phyloP scores from a whole-genome alignment of 2,888 invertebrate genomes.

The Epirrhoe tristata region DNA sequence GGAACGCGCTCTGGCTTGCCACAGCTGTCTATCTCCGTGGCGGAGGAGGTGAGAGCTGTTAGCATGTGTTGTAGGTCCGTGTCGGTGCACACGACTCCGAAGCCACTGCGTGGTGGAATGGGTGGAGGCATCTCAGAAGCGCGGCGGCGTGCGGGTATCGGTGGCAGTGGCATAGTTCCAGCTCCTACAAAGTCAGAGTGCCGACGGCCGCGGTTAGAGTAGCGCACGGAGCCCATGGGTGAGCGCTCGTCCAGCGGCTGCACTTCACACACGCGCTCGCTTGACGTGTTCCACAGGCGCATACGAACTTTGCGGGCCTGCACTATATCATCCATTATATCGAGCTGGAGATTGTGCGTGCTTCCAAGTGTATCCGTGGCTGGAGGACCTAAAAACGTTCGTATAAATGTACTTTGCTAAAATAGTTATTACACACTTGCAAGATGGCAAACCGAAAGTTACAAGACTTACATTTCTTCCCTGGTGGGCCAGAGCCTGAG shows the following conservation, averaged over 20 bases:
- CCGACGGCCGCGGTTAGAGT: slow-evolving; percentile 87
- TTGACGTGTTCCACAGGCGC: slow-evolving; percentile 94
- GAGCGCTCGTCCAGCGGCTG: slow-evolving; percentile 90
- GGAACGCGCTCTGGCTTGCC: slow-evolving; percentile 86
- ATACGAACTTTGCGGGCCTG: slow-evolving; percentile 92
- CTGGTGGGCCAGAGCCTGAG: slow-evolving; percentile 58
- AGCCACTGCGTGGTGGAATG: slow-evolving; percentile 71
- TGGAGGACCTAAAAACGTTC: slow-evolving; percentile 84
- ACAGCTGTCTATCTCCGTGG: slow-evolving; percentile 91
- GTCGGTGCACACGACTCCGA: slow-evolving; percentile 92
- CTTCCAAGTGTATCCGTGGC: slow-evolving; percentile 90
- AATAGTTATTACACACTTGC: not conserved
- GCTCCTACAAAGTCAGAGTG: slow-evolving; percentile 89
- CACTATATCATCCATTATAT: slow-evolving; percentile 95
- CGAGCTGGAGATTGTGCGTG: slow-evolving; percentile 92
- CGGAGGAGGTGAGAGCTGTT: slow-evolving; percentile 91
- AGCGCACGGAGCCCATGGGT: slow-evolving; percentile 83
- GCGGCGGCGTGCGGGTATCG: slow-evolving; percentile 87
- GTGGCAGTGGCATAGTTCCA: slow-evolving; percentile 78
- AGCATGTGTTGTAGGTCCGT: slow-evolving; percentile 92
- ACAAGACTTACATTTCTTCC: slow-evolving; percentile 73
- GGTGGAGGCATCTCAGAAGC: slow-evolving; percentile 90
- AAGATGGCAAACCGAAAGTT: not conserved
- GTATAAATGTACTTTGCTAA: not conserved
- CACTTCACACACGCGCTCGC: slow-evolving; percentile 92